These are phyloP conservation scores for Fissipunctia ypsillon DNA, from an alignment of 2,888 invertebrate species.

Conservation along the genomic window DNA sequence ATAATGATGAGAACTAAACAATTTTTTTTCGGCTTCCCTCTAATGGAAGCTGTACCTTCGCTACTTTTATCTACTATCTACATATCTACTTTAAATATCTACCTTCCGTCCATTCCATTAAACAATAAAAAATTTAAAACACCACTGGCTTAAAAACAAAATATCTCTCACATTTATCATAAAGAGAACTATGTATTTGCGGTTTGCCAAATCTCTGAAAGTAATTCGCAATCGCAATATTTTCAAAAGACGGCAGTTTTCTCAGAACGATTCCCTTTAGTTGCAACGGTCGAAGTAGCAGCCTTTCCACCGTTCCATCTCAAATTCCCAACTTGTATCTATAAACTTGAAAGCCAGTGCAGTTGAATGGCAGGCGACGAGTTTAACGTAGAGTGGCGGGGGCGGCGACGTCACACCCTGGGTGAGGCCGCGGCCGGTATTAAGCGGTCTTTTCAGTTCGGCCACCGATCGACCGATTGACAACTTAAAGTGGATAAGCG, in stretches of 20 bases:
- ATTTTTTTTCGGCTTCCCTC: too few relatives aligned
- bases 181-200: neutral
- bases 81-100: too few relatives aligned
- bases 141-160: neutral
- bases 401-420: slow-evolving; percentile 7
- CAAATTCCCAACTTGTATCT: slow-evolving; percentile 6
- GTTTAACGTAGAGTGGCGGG: slow-evolving; percentile 6
- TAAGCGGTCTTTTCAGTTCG: slow-evolving; percentile 3
- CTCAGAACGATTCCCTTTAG: neutral
- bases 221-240: neutral
- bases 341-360: slow-evolving; percentile 22
- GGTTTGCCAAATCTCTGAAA: neutral
- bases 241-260: neutral
- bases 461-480: slow-evolving; percentile 7
- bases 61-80: too few relatives aligned
- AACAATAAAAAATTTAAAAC: neutral
- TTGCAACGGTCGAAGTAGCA: neutral
- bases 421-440: slow-evolving; percentile 1
- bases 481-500: slow-evolving; percentile 13
- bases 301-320: neutral
- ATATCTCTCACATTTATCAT: neutral
- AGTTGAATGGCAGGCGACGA: slow-evolving; percentile 21
- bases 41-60: too few relatives aligned
- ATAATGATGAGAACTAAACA: too few relatives aligned
- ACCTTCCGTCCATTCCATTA: neutral